These are phyloP conservation scores for Callorhinus ursinus DNA, from an alignment of 2,113 vertebrate species.

Conservation along the genomic window DNA sequence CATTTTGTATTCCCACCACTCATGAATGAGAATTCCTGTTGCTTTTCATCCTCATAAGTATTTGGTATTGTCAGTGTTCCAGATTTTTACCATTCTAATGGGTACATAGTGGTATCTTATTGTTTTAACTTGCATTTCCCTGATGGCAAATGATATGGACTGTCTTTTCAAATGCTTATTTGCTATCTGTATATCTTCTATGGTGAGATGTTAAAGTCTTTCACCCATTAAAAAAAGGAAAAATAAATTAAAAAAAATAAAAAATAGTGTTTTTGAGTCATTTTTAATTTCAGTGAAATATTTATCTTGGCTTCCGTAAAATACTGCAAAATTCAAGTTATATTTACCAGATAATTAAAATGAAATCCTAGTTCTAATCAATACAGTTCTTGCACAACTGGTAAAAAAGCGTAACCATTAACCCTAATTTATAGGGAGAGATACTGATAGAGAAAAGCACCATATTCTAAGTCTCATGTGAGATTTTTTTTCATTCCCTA, in stretches of 20 bases:
- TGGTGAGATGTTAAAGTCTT: not conserved
- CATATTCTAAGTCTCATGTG: not conserved
- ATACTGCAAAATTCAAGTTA: not conserved
- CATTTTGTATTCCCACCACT: not conserved
- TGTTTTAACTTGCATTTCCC: not conserved
- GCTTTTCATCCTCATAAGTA: not conserved
- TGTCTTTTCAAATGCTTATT: not conserved
- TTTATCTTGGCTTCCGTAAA: not conserved
- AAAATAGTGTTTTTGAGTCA: not conserved
- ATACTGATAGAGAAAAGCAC: not conserved
- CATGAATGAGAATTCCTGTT: not conserved
- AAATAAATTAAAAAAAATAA: not conserved
- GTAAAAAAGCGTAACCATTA: not conserved
- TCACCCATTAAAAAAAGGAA: not conserved
- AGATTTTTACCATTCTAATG: not conserved
- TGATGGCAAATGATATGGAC: not conserved
- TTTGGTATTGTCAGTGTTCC: not conserved
- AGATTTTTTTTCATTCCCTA: not conserved
- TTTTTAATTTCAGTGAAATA: constrained; percentile 3
- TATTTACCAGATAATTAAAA: not conserved
- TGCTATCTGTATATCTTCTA: not conserved
- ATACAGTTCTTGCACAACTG: not conserved
- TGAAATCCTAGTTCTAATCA: not conserved
- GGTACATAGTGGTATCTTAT: not conserved
- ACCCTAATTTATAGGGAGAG: not conserved